Evolutionary conservation across 2,797 vertebrate species (phyloP).

Genomic region (Sorex maritimensis): DNA sequence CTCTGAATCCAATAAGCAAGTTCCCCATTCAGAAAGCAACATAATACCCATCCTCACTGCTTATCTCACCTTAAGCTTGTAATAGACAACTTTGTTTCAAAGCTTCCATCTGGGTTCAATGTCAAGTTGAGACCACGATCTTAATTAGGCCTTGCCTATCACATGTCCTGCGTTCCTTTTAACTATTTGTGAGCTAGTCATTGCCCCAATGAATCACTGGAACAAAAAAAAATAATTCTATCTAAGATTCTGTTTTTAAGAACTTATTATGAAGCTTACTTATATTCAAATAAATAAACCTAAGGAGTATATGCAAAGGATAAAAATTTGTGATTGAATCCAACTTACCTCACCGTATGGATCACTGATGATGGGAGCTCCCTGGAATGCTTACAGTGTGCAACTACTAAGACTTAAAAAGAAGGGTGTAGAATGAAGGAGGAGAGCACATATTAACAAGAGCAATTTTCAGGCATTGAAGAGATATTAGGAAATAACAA

Average conservation of each 20-base stretch:
- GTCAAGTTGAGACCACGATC: background rate
- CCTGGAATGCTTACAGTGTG: background rate
- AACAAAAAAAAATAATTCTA: conserved; percentile 3
- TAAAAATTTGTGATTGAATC: background rate
- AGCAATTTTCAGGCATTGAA: background rate
- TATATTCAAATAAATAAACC: background rate
- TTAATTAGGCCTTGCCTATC: background rate
- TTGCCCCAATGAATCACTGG: background rate
- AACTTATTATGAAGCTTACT: background rate
- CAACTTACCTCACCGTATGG: background rate
- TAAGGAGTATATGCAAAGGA: background rate
- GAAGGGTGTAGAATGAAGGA: background rate
- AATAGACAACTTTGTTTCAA: conserved; percentile 9
- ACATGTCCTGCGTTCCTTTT: background rate
- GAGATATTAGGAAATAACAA: background rate
- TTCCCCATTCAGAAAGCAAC: background rate
- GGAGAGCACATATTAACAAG: background rate
- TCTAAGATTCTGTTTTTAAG: background rate
- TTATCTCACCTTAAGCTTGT: background rate
- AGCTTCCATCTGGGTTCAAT: background rate
- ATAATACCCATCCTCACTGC: background rate
- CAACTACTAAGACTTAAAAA: background rate
- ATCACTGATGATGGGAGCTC: background rate
- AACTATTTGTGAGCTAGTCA: background rate
- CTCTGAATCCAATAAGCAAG: background rate